Evolutionary conservation across 1,140 invertebrate genomes (phyloP), one percentile per base, ranked within the genome.

Genomic region (Platorchestia sp.): DNA sequence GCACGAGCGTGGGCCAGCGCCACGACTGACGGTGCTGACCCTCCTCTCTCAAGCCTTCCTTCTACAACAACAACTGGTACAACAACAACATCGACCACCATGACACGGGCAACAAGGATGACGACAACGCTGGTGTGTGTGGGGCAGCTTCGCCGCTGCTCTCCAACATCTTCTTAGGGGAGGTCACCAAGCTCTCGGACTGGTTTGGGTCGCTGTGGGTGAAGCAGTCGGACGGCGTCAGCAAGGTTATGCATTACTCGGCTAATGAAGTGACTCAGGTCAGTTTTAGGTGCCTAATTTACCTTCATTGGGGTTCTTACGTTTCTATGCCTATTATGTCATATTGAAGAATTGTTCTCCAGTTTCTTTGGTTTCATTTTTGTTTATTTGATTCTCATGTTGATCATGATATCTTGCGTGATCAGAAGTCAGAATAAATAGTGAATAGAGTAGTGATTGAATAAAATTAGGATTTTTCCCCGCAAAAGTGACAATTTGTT

Each of bases 131-230:
- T 42, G 87, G 87, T 14, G 87, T 44, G 43, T 89, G 87, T 36
- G 87, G 87, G 7, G 87, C 41, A 14, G 91, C 91, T 6, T 93
- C 91, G 1, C 91, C 91, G 7, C n/a, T 93, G 10, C 91, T 93
- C 19, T 89, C 95, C 44, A 90, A 87, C 45, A 95, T 90, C 44
- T 90, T 95, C 86, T 27, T 95, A n/a, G 95, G 95, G 45, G 95
- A 95, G 42, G 95, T 95, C 6, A 89, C 95, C 41, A 45, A 91
- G 47, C 86, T 95, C 87, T 95, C 95, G 3, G 89, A 95, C 59
- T 95, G 95, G 95, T 53, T 95, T 59, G 95, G 95, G 47, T 95
- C 95, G 14, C 86, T 95, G n/a, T 90, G 86, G 86, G 95, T 95
- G 43, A 95, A 91, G 41, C 86, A 91, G 44, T 90, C 95, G 40